Conservation (phyloP, 1,140 invertebrate species). For the Polypedilum vanderplanki region DNA sequence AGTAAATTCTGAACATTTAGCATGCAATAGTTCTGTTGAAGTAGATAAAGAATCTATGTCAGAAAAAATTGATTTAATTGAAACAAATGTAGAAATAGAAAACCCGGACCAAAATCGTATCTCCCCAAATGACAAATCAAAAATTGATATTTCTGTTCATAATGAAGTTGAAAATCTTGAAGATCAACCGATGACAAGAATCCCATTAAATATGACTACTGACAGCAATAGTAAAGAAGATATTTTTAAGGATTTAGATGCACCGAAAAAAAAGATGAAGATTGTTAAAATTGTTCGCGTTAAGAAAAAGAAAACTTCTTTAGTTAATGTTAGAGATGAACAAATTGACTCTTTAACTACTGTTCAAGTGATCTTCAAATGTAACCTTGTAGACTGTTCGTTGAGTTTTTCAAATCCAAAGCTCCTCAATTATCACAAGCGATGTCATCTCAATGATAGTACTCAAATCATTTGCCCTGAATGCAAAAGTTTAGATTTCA, state of each 20-base stretch:
- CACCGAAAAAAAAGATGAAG: constrained; percentile 6
- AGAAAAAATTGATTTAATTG: background rate
- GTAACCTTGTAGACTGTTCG: background rate
- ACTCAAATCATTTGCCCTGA: constrained; percentile 47
- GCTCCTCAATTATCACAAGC: background rate
- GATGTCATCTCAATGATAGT: background rate
- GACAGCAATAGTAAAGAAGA: background rate
- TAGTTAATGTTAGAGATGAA: constrained; percentile 30
- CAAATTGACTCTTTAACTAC: background rate
- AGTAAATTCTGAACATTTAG: background rate
- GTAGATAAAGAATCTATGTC: background rate
- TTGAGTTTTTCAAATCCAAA: background rate
- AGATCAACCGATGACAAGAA: background rate
- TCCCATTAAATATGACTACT: background rate
- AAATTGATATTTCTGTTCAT: background rate
- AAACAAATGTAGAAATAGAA: background rate
- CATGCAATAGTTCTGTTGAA: background rate
- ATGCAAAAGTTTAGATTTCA: constrained; percentile 42
- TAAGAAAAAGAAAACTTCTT: constrained; percentile 44
- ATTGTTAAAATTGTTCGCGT: constrained; percentile 5
- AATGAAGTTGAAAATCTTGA: background rate
- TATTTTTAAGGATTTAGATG: background rate
- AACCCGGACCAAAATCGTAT: background rate
- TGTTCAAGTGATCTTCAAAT: constrained; percentile 16
- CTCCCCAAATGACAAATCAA: background rate